phyloP scores from a whole-genome alignment of 1,140 invertebrate genomes.

The Psix sp. region DNA sequence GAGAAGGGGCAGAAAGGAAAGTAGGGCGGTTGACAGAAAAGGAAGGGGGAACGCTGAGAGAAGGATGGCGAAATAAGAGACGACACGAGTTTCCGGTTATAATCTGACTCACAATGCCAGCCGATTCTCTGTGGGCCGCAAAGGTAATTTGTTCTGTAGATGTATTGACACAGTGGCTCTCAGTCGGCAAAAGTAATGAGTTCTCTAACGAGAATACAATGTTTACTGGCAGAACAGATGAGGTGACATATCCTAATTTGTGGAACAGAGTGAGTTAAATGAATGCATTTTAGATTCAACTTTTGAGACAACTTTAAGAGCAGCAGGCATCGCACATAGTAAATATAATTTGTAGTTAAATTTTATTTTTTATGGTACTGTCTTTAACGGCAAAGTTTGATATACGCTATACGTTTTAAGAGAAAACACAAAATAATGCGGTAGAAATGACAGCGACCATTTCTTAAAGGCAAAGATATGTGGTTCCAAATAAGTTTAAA shows the following conservation, averaged over 20 bases:
- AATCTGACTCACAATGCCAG: constrained; percentile 50
- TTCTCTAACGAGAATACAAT: constrained; percentile 30
- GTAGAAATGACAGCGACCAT: too few species aligned
- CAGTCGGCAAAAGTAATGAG: constrained; percentile 14
- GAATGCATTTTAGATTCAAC: constrained; percentile 13
- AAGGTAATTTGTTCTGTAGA: constrained; percentile 55
- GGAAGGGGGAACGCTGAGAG: constrained; percentile 28
- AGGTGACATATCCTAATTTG: constrained; percentile 52
- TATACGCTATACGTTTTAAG: too few species aligned
- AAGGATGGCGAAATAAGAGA: constrained; percentile 39
- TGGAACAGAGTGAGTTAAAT: constrained; percentile 30
- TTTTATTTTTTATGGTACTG: too few species aligned
- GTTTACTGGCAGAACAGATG: constrained; percentile 31
- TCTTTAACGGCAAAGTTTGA: too few species aligned
- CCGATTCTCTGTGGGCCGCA: constrained; percentile 63
- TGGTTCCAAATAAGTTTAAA: too few species aligned
- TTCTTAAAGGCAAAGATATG: too few species aligned
- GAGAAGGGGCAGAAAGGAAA: constrained; percentile 23
- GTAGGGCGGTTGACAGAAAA: constrained; percentile 14
- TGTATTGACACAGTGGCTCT: constrained; percentile 56
- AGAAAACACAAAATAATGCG: too few species aligned
- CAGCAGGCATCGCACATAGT: background rate
- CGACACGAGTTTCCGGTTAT: constrained; percentile 66
- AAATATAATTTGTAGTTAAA: too few species aligned
- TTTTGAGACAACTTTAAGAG: constrained; percentile 12